A percentile compares a stretch with the other conserved stretches of the same genome.
These are phyloP conservation scores for Folsomia manolachei DNA, from an alignment of 2,888 invertebrate species.

Conservation along the genomic window DNA sequence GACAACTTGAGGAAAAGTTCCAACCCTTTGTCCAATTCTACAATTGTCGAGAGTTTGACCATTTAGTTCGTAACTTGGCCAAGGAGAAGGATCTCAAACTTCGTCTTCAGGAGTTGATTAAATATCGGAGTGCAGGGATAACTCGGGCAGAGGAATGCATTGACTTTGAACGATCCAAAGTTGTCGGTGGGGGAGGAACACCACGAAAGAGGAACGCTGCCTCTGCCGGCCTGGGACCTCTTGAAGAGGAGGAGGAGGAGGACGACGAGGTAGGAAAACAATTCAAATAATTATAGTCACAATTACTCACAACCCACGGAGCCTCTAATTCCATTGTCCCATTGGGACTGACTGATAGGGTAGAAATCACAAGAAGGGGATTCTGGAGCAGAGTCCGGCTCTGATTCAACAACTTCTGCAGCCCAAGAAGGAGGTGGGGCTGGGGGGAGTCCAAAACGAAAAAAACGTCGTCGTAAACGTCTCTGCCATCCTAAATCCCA, in stretches of 20 bases:
- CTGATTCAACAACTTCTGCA: conserved; percentile 35
- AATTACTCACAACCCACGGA: background rate
- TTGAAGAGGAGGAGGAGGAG: conserved; percentile 14
- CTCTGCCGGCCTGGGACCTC: conserved; percentile 25
- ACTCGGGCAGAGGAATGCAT: conserved; percentile 57
- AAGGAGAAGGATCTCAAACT: conserved; percentile 80
- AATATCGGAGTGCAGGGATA: conserved; percentile 81
- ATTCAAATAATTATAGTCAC: background rate
- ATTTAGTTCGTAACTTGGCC: conserved; percentile 72
- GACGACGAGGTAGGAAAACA: conserved; percentile 10
- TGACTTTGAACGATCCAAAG: conserved; percentile 43
- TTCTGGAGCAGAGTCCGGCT: conserved; percentile 27
- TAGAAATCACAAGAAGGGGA: conserved; percentile 33
- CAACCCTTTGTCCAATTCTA: conserved; percentile 84
- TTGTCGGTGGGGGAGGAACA: background rate
- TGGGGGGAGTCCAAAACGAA: conserved; percentile 37
- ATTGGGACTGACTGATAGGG: conserved; percentile 13
- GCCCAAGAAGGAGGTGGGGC: background rate
- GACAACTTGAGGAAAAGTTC: conserved; percentile 78
- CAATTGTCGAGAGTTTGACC: conserved; percentile 78
- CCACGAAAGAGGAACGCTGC: conserved; percentile 23
- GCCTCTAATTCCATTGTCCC: conserved; percentile 4
- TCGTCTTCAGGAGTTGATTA: conserved; percentile 75
- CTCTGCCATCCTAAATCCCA: conserved; percentile 85
- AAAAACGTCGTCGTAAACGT: conserved; percentile 59